Evolutionary conservation across 2,888 invertebrate genomes (phyloP).

Genomic region (Hoplodrina blanda): DNA sequence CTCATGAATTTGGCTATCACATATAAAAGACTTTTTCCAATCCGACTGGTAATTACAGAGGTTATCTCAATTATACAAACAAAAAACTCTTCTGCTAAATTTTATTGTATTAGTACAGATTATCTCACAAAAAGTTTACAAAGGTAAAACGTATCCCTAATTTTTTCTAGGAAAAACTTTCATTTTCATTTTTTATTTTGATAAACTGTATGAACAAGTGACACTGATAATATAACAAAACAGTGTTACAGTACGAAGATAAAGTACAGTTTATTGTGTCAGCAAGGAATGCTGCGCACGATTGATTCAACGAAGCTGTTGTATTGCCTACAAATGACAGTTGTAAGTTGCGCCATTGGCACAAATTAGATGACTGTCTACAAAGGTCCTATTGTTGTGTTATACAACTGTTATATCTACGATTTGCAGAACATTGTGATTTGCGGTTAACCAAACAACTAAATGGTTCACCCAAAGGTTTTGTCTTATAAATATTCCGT

Average conservation of each 20-base stretch:
- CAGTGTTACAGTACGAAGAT: conserved; percentile 1
- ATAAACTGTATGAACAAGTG: too few species aligned
- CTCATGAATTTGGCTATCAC: too few species aligned
- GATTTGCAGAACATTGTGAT: conserved; percentile 20
- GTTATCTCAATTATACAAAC: too few species aligned
- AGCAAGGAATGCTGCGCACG: conserved; percentile 31
- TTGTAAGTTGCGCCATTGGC: conserved; percentile 44
- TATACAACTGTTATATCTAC: conserved; percentile 10
- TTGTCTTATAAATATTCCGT: not conserved
- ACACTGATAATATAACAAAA: not conserved
- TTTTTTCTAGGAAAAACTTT: too few species aligned
- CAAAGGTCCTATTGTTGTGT: conserved; percentile 11
- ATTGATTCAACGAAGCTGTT: conserved; percentile 35
- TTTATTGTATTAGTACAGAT: too few species aligned
- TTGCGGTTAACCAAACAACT: conserved; percentile 7
- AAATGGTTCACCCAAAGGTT: not conserved
- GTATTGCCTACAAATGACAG: conserved; percentile 46
- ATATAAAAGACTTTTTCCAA: too few species aligned
- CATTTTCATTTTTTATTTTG: too few species aligned
- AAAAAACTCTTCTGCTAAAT: too few species aligned
- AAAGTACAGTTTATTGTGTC: conserved; percentile 10
- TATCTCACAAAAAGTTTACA: too few species aligned
- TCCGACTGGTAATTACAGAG: too few species aligned
- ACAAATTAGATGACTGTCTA: conserved; percentile 49
- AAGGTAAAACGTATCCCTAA: too few species aligned